These are phyloP conservation scores for Stenoptilia bipunctidactyla DNA, from an alignment of 2,888 invertebrate species.

Conservation along the genomic window DNA sequence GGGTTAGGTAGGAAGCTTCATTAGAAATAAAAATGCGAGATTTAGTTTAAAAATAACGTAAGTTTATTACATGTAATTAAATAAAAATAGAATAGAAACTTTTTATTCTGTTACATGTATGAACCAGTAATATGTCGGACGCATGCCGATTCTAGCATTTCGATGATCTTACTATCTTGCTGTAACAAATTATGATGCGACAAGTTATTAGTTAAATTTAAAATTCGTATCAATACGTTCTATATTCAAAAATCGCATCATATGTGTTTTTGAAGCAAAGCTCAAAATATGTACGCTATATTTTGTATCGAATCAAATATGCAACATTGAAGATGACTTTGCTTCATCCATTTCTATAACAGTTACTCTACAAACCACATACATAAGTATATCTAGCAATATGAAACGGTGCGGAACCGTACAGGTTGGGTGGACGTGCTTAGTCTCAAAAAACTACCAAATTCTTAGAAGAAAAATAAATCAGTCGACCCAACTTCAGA, in stretches of 20 bases:
- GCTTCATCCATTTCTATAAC: conserved; percentile 5
- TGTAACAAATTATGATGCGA: background rate
- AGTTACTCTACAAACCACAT: conserved; percentile 26
- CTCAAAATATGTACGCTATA: background rate
- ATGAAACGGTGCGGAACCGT: conserved; percentile 5
- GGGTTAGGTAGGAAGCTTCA: no score
- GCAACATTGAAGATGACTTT: conserved; percentile 4
- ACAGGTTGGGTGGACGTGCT: conserved; percentile 29
- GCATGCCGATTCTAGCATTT: conserved; percentile 7
- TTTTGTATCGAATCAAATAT: background rate
- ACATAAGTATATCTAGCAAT: conserved; percentile 22
- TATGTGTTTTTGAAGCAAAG: background rate
- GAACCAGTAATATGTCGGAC: conserved; percentile 26
- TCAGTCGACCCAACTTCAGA: conserved; percentile 35
- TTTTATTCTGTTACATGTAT: conserved; percentile 52
- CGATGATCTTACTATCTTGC: background rate
- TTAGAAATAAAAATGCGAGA: conserved; percentile 34
- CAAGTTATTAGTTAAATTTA: background rate
- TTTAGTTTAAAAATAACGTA: conserved; percentile 68
- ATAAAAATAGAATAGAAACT: conserved; percentile 57
- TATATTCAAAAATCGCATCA: background rate
- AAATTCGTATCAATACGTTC: background rate
- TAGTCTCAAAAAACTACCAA: no score
- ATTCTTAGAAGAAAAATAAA: no score
- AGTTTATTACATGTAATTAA: conserved; percentile 70